Conservation (phyloP, 2,888 invertebrate species). For the Dicyrtoma fusca region DNA sequence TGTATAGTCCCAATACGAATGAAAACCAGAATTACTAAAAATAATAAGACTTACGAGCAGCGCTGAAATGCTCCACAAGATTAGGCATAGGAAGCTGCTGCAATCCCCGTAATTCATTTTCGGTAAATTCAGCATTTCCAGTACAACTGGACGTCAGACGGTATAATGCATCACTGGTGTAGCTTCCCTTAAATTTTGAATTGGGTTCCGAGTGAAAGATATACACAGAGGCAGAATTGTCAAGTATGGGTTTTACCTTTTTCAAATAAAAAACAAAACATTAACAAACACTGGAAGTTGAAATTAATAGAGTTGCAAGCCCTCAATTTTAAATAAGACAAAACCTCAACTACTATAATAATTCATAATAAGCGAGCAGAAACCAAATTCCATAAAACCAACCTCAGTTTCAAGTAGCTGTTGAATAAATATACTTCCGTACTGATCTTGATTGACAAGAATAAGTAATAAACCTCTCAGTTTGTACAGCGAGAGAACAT, state of each 20-base stretch:
- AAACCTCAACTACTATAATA: too few species aligned
- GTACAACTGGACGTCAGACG: background rate
- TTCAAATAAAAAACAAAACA: too few species aligned
- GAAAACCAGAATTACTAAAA: too few species aligned
- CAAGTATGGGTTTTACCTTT: background rate
- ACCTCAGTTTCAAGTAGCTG: constrained; percentile 4
- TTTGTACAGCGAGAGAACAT: background rate
- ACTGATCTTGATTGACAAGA: constrained; percentile 9
- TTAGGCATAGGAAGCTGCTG: constrained; percentile 14
- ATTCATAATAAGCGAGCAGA: too few species aligned
- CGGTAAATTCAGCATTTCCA: background rate
- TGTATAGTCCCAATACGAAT: too few species aligned
- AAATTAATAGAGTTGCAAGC: too few species aligned
- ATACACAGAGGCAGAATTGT: background rate
- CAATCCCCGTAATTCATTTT: background rate
- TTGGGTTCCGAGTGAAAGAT: constrained; percentile 11
- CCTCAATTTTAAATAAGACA: too few species aligned
- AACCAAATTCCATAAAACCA: too few species aligned
- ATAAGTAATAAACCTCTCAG: background rate
- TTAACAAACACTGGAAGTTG: too few species aligned
- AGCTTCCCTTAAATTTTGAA: background rate
- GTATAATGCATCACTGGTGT: background rate
- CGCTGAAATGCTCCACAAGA: constrained; percentile 8
- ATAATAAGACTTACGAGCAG: background rate
- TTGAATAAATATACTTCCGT: background rate